phyloP scores from a whole-genome alignment of 2,888 invertebrate species.

The Synanthedon vespiformis region DNA sequence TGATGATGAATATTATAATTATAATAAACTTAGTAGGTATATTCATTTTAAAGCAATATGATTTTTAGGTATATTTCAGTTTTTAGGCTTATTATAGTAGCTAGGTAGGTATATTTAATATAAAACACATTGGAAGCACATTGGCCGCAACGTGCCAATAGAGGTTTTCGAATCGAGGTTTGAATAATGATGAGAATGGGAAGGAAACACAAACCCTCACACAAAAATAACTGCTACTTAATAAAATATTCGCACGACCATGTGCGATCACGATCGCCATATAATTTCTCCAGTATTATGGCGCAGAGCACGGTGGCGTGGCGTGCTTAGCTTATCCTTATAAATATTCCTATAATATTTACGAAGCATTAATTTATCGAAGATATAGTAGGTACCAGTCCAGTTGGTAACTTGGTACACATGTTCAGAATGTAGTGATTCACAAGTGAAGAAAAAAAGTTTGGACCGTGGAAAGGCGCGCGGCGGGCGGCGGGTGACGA shows the following conservation, averaged over 20 bases:
- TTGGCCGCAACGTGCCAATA: constrained; percentile 19
- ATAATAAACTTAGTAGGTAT: too few species aligned
- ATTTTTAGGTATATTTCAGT: too few species aligned
- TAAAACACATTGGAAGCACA: too few species aligned
- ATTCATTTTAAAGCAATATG: too few species aligned
- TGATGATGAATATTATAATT: too few species aligned
- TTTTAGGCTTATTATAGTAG: too few species aligned
- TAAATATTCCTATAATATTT: background rate
- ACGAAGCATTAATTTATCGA: too few species aligned
- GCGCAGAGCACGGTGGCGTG: constrained; percentile 1
- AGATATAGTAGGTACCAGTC: too few species aligned
- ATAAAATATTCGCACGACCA: constrained; percentile 19
- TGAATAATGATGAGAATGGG: constrained; percentile 45
- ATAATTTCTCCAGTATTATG: constrained; percentile 5
- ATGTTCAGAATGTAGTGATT: constrained; percentile 51
- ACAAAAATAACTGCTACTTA: constrained; percentile 8
- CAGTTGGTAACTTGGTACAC: constrained; percentile 19
- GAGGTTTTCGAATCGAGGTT: constrained; percentile 33
- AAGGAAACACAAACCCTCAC: constrained; percentile 17
- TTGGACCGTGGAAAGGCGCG: constrained; percentile 25
- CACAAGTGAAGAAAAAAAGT: constrained; percentile 52
- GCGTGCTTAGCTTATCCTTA: background rate
- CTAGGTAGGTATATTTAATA: too few species aligned
- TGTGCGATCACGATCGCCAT: constrained; percentile 8
- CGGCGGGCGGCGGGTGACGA: constrained; percentile 51